A percentile compares a stretch with the other conserved stretches of the same genome.
phyloP scores from a whole-genome alignment of 2,888 invertebrate genomes.

The Dermolepida albohirtum region DNA sequence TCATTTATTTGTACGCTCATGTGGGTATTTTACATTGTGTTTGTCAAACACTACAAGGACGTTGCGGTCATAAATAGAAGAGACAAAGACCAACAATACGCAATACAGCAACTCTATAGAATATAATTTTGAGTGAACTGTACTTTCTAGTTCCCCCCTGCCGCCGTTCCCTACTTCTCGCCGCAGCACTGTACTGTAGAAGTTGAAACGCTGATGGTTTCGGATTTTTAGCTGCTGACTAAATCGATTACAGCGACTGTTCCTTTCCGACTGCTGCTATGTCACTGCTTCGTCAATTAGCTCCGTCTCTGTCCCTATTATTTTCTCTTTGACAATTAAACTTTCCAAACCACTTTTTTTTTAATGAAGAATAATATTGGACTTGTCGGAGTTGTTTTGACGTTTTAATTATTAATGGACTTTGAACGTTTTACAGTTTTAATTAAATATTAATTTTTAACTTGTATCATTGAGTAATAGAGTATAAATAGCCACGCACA shows the following conservation, averaged over 20 bases:
- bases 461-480: too few relatives aligned
- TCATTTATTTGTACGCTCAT: conserved; percentile 4
- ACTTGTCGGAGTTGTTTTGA: too few relatives aligned
- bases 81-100: conserved; percentile 10
- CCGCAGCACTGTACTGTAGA: conserved; percentile 10
- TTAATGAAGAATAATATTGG: too few relatives aligned
- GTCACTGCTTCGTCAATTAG: conserved; percentile 20
- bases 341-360: too few relatives aligned
- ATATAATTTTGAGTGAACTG: conserved; percentile 33
- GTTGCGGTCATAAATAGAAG: conserved; percentile 24
- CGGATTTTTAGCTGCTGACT: conserved; percentile 32
- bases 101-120: conserved; percentile 13
- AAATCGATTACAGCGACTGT: conserved; percentile 19
- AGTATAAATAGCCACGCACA: too few relatives aligned
- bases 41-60: conserved; percentile 23
- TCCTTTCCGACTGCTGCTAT: not conserved
- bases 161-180: not conserved
- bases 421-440: too few relatives aligned
- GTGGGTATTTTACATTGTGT: too few relatives aligned
- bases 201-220: conserved; percentile 36
- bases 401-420: too few relatives aligned
- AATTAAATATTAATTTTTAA: too few relatives aligned
- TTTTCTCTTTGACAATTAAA: too few relatives aligned
- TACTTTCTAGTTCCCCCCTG: conserved; percentile 21
- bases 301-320: not conserved